Percentiles rank a stretch among this genome's conserved stretches.
phyloP scores from a whole-genome alignment of 92 coral and sea anemone species.

The Epizoanthus fatuus region DNA sequence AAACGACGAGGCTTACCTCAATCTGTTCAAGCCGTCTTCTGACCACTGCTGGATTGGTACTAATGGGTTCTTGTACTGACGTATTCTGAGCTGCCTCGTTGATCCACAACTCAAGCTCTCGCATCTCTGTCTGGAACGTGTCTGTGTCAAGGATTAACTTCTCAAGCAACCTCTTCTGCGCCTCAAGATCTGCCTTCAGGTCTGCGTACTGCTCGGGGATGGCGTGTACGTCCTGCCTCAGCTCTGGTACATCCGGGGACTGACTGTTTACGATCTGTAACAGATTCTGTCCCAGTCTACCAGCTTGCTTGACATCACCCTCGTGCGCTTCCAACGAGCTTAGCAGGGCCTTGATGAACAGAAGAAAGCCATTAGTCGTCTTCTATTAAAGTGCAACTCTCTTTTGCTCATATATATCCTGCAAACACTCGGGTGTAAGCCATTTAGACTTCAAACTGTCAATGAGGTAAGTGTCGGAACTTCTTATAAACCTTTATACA shows the following conservation, averaged over 20 bases:
- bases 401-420: too few relatives aligned
- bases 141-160: conserved; percentile 62
- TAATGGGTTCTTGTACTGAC: conserved; percentile 82
- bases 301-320: conserved; percentile 80
- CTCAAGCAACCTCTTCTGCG: conserved; percentile 78
- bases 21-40: conserved; percentile 88
- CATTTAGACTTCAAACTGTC: too few relatives aligned
- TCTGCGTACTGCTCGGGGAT: conserved; percentile 74
- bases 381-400: neutral
- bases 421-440: too few relatives aligned
- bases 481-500: too few relatives aligned
- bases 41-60: conserved; percentile 87
- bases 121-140: conserved; percentile 71
- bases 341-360: conserved; percentile 69
- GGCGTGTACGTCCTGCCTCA: conserved; percentile 83
- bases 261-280: conserved; percentile 79
- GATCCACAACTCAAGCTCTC: conserved; percentile 85
- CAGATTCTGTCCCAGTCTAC: conserved; percentile 82
- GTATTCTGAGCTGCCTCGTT: conserved; percentile 81
- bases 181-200: conserved; percentile 72
- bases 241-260: conserved; percentile 78
- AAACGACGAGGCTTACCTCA: conserved; percentile 68
- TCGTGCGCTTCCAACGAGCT: conserved; percentile 76
- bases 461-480: too few relatives aligned
- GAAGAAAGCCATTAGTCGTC: neutral